Percentiles rank a stretch among this genome's conserved stretches.
These are phyloP conservation scores for Sycophaga agraensis DNA, from an alignment of 1,140 invertebrate genomes.

Conservation along the genomic window DNA sequence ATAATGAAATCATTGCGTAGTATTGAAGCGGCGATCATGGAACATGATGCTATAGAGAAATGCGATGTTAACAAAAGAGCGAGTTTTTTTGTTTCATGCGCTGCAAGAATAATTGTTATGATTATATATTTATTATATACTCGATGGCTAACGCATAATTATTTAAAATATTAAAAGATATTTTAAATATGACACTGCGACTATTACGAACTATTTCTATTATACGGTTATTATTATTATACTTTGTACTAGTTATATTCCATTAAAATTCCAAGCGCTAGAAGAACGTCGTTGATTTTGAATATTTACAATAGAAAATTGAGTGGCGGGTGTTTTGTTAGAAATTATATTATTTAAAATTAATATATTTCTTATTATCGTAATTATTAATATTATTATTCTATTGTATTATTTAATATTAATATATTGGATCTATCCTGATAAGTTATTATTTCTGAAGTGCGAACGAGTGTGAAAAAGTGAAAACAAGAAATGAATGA, in stretches of 20 bases:
- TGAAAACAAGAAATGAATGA: slow-evolving; percentile 27
- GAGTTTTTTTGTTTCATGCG: slow-evolving; percentile 3
- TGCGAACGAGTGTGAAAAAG: slow-evolving; percentile 29
- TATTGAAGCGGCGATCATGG: slow-evolving; percentile 2
- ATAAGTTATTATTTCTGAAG: slow-evolving; percentile 47
- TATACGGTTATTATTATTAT: slow-evolving; percentile 9
- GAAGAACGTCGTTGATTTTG: slow-evolving; percentile 43
- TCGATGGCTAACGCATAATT: slow-evolving; percentile 13
- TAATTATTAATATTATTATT: slow-evolving; percentile 44
- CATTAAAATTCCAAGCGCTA: slow-evolving; percentile 38
- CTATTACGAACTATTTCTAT: slow-evolving; percentile 16
- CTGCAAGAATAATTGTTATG: slow-evolving; percentile 14
- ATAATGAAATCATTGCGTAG: slow-evolving; percentile 8
- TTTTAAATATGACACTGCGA: slow-evolving; percentile 20
- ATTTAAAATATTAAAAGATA: slow-evolving; percentile 17
- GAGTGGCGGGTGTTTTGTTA: slow-evolving; percentile 51
- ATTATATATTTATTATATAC: slow-evolving; percentile 8
- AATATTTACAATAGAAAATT: slow-evolving; percentile 40
- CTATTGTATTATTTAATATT: slow-evolving; percentile 51
- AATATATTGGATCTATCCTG: slow-evolving; percentile 52
- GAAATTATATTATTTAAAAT: slow-evolving; percentile 56
- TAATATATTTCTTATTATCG: slow-evolving; percentile 51
- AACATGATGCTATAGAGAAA: background rate
- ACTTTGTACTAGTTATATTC: slow-evolving; percentile 35
- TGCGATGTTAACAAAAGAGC: background rate